Base-by-base conservation (phyloP, 2,888 invertebrate species). In the Rhamnusium bicolor region DNA sequence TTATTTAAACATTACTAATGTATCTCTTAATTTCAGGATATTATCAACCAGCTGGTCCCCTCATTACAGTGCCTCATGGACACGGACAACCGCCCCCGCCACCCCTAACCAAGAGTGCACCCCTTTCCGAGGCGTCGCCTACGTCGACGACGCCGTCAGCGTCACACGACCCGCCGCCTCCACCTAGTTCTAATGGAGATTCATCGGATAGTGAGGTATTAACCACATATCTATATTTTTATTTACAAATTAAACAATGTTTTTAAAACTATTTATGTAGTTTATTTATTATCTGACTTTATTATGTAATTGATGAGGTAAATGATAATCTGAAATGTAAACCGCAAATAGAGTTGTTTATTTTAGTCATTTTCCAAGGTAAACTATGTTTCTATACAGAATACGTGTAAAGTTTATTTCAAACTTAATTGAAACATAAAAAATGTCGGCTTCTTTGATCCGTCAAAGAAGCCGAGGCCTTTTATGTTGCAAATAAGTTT, bases 41-140 rank as follows among this genome's bases (percentile, higher is more conserved):
- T 88, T 96, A 96, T 90, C 96, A 96, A 90, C 96, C 96, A 82
- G 96, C 96, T 82, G 96, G 96, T 79, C 96, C 97, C 82, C 91
- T 96, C 88, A 96, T 96, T 86, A 93, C 92, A 81, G 92, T 93
- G 82, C 90, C 91, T 79, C 86, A 85, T 67, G 84, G 84, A 4
- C 87, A 87, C 79, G 85, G 85, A 51, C 86, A 86, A n/a, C 74
- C 76, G 87, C 89, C 89, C 80, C 90, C 89, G 62, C 89, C 78
- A 82, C 54, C 54, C 14, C 85, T 70, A 76, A 84, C 67, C 83
- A 88, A 72, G 85, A 87, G 76, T 89, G 91, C 76, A 19, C 82
- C 84, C 3, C 75, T 83, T 14, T 81, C 83, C 18, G 84, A 84
- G 54, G 76, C 81, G 49, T 80, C 81, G 89, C 79, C 90, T 72